A percentile compares a stretch with the other conserved stretches of the same genome.
Evolutionary conservation across 2,888 invertebrate species (phyloP).

Genomic region (Lamellibrachia satsuma): DNA sequence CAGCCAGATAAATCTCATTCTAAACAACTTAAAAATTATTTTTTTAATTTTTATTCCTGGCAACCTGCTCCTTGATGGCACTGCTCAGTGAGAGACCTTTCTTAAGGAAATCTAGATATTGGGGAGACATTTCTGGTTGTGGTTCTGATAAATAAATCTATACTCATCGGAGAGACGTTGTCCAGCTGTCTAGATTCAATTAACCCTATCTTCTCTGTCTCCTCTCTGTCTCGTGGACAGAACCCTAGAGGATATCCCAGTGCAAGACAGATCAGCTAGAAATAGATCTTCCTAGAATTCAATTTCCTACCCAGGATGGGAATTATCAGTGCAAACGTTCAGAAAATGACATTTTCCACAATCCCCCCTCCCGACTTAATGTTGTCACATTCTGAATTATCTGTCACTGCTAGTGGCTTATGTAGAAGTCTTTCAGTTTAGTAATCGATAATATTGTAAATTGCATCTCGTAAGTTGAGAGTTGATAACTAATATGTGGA

Average conservation of each 20-base stretch:
- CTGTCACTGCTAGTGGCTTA: neutral
- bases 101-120: neutral
- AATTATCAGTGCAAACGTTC: neutral
- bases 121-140: neutral
- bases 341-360: neutral
- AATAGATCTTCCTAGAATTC: neutral
- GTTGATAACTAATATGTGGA: too few relatives aligned
- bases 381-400: neutral
- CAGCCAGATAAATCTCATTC: too few relatives aligned
- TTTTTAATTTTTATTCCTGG: too few relatives aligned
- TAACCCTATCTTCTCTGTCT: neutral
- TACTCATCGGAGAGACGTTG: neutral
- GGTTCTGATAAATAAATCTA: neutral
- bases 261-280: neutral
- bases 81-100: too few relatives aligned
- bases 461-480: neutral
- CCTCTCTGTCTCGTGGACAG: neutral
- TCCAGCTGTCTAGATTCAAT: neutral
- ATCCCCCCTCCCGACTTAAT: neutral
- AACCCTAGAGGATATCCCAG: neutral
- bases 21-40: too few relatives aligned
- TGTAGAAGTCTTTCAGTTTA: neutral
- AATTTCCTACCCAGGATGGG: neutral
- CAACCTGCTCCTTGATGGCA: too few relatives aligned
- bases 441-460: neutral